Evolutionary conservation across 2,113 vertebrate genomes (phyloP), one percentile per base, ranked within the genome.

Genomic region (Scomber japonicus): DNA sequence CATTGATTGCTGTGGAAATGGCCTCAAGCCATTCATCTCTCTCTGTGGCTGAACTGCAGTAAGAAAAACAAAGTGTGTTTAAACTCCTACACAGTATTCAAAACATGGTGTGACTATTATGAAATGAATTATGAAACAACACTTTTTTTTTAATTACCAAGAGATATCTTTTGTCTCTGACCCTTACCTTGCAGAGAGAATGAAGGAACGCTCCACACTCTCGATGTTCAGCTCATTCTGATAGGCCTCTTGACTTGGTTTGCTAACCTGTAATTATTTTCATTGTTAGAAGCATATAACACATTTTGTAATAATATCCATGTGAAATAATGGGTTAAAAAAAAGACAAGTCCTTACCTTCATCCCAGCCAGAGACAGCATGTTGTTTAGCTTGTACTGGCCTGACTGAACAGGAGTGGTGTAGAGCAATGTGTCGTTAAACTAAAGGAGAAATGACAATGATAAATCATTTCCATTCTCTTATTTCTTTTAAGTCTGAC

Each of bases 211-310:
- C 78, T 99, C 97, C 72, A 99, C 98, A 0, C 98, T 99, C 95
- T 98, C 97, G 63, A 99, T 99, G 90, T 96, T 98, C 82, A 99
- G 86, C 85, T 99, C 98, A 74, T 99, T 99, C 90, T 99, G 98
- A 91, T 97, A 97, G 0, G 96, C 98, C 88, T 99, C 98, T 70
- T 97, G 97, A 19, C 93, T 97, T 67, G 98, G 98, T 88, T 97
- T 99, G 93, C 96, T 97, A 60, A 99, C 98, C 98, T 99, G 92
- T 19, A 86, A 88, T 71, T 48, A 71, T 67, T 78, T 50, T 49
- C 44, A 81, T 35, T 35, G 54, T 82, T n/a, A 86, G 21, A 21
- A 57, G 31, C 0, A 2, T 9, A 10, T 24, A 64, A 16, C 1
- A 44, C 46, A 61, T 67, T 16, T 48, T 12, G 2, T 21, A 2